Conservation (phyloP, 2,888 invertebrate species). For the Cyrtodaria siliqua region DNA sequence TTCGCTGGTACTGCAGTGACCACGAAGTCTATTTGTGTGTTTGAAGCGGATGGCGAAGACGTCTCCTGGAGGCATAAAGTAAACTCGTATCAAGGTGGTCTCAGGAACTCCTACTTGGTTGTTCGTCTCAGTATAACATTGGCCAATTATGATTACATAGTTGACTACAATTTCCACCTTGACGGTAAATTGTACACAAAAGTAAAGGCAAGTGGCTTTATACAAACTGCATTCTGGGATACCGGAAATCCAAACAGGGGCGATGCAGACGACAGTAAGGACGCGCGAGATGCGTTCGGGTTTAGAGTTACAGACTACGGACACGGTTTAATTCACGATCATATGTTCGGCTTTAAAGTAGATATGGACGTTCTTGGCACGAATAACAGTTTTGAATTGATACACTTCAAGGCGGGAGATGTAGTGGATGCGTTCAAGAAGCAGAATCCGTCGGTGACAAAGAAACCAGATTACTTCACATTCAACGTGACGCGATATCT, state of each 20-base stretch:
- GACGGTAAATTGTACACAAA: slow-evolving; percentile 57
- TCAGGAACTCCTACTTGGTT: slow-evolving; percentile 1
- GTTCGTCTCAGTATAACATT: slow-evolving; percentile 4
- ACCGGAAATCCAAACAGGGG: slow-evolving; percentile 34
- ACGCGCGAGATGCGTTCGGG: slow-evolving; percentile 14
- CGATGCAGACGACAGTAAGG: slow-evolving; percentile 16
- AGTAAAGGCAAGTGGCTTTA: slow-evolving; percentile 56
- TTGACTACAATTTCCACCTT: slow-evolving; percentile 62
- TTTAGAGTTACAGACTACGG: slow-evolving; percentile 7
- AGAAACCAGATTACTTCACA: slow-evolving; percentile 13
- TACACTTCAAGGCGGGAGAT: slow-evolving; percentile 17
- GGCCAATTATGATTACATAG: slow-evolving; percentile 62
- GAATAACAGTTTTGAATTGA: slow-evolving; percentile 24
- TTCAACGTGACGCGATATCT: slow-evolving; percentile 39
- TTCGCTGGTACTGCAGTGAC: background rate
- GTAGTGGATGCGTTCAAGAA: slow-evolving; percentile 10
- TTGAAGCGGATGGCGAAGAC: slow-evolving; percentile 59
- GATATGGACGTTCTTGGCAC: slow-evolving; percentile 49
- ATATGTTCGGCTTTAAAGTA: slow-evolving; percentile 26
- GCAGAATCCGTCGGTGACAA: slow-evolving; percentile 8
- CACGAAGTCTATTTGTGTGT: slow-evolving; percentile 39
- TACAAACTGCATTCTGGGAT: slow-evolving; percentile 59
- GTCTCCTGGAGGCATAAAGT: slow-evolving; percentile 55
- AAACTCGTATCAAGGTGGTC: slow-evolving; percentile 1
- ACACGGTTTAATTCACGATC: slow-evolving; percentile 20